These are phyloP conservation scores for Atractosteus spatula DNA, from an alignment of 2,113 vertebrate genomes.

Conservation along the genomic window DNA sequence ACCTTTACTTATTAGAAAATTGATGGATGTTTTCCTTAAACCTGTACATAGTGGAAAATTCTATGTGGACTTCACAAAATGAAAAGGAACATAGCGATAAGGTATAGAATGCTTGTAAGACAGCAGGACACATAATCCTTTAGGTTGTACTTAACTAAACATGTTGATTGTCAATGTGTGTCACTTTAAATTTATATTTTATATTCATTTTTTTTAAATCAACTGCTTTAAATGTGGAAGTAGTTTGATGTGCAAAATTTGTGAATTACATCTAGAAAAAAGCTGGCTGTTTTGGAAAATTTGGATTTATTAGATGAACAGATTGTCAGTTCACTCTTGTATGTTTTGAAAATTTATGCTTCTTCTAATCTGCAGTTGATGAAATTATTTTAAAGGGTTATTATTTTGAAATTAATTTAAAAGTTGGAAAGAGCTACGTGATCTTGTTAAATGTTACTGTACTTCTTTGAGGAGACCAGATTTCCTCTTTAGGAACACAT, in stretches of 20 bases:
- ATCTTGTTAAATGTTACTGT: slow-evolving; percentile 17
- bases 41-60: no score
- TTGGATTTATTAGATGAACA: background rate
- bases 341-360: background rate
- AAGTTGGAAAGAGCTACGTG: slow-evolving; percentile 11
- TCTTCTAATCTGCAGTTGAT: background rate
- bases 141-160: no score
- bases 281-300: background rate
- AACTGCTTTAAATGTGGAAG: background rate
- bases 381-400: background rate
- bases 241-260: no score
- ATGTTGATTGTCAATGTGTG: no score
- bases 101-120: no score
- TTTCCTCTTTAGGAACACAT: slow-evolving; percentile 32
- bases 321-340: background rate
- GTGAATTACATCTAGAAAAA: no score
- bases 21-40: no score
- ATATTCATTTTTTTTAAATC: background rate
- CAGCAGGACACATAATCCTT: no score
- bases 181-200: no score
- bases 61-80: no score
- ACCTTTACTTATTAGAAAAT: no score
- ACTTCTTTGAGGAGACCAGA: slow-evolving; percentile 33
- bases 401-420: background rate
- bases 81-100: no score